phyloP scores from a whole-genome alignment of 2,888 invertebrate species.

The Onthophagus sagittarius region DNA sequence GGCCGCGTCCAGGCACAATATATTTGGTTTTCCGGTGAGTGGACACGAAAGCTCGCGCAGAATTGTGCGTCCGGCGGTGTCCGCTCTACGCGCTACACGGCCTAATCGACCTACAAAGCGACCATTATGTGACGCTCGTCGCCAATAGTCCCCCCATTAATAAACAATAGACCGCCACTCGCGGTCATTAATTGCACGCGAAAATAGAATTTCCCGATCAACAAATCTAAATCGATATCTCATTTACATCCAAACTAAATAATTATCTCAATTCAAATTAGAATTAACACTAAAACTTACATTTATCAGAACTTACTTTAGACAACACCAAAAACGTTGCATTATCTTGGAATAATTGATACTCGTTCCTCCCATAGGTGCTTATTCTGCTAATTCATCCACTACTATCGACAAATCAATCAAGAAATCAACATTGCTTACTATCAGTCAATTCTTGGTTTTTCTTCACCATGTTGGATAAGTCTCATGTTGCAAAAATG shows the following conservation, averaged over 20 bases:
- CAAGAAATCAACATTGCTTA: no score
- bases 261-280: no score
- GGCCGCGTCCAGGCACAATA: conserved; percentile 13
- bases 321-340: no score
- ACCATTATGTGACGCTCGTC: neutral
- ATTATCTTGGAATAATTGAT: no score
- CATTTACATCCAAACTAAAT: neutral
- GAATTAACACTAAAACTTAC: no score
- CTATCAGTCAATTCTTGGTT: no score
- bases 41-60: conserved; percentile 3
- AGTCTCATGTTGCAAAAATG: no score
- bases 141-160: neutral
- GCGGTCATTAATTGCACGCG: neutral
- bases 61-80: neutral
- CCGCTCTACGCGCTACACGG: neutral
- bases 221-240: neutral
- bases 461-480: no score
- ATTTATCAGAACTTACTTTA: no score
- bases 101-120: neutral
- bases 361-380: no score
- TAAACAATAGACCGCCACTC: neutral
- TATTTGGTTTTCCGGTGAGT: conserved; percentile 3
- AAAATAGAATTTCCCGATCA: neutral
- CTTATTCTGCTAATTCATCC: no score
- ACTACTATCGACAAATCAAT: no score